phyloP scores from a whole-genome alignment of 2,888 invertebrate species.

The Alsophila aescularia region DNA sequence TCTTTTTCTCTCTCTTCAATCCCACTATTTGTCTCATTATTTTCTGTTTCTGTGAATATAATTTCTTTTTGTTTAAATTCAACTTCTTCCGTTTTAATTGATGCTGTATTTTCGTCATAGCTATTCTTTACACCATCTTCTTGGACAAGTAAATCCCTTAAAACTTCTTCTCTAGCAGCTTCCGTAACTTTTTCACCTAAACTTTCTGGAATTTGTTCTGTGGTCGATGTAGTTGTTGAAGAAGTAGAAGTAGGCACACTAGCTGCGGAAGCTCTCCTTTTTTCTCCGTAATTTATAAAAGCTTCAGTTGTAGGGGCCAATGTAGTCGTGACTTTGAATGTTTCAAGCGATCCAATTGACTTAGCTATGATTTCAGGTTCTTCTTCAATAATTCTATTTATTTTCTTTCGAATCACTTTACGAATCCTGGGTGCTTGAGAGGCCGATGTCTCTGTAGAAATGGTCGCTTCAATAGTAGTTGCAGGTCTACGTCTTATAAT shows the following conservation, averaged over 20 bases:
- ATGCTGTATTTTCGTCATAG: constrained; percentile 8
- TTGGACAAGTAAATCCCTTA: constrained; percentile 10
- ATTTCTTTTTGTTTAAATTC: constrained; percentile 21
- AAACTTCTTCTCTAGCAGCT: constrained; percentile 18
- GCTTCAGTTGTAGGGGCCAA: constrained; percentile 52
- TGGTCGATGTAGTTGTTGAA: constrained; percentile 25
- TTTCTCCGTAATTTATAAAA: constrained; percentile 72
- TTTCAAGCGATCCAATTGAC: constrained; percentile 53
- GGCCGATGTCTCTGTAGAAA: constrained; percentile 38
- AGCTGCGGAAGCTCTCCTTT: constrained; percentile 39
- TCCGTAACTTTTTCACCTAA: constrained; percentile 33
- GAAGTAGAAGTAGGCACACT: constrained; percentile 16
- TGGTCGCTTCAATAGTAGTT: constrained; percentile 38
- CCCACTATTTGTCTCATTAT: constrained; percentile 13
- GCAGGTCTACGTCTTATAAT: constrained; percentile 68
- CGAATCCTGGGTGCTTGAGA: constrained; percentile 56
- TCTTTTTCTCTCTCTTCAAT: constrained; percentile 1
- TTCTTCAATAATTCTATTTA: constrained; percentile 54
- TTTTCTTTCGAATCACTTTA: constrained; percentile 73
- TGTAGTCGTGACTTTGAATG: constrained; percentile 40
- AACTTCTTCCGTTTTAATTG: constrained; percentile 11
- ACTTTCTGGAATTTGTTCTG: constrained; percentile 35
- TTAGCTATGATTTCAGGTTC: constrained; percentile 58
- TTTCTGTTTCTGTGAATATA: constrained; percentile 13
- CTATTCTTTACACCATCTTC: background rate